Conservation (phyloP, 2,888 invertebrate species). For the Macrophya alboannulata region DNA sequence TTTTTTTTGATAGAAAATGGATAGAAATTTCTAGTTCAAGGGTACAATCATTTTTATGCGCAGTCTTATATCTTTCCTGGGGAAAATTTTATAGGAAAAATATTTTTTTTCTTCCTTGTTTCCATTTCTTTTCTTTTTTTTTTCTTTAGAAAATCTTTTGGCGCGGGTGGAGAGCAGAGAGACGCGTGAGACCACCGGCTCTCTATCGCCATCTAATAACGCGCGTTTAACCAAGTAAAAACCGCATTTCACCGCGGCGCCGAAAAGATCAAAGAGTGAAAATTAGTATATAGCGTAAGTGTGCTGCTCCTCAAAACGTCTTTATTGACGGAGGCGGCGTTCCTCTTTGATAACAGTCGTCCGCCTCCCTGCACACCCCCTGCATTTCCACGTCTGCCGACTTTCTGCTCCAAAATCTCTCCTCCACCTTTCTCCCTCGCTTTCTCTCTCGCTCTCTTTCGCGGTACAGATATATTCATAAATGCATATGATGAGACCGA, state of each 20-base stretch:
- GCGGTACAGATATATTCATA: not conserved
- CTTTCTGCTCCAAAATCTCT: constrained; percentile 45
- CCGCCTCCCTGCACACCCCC: constrained; percentile 48
- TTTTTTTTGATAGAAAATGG: not conserved
- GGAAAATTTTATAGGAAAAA: not conserved
- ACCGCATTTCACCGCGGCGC: constrained; percentile 15
- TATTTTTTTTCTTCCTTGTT: not conserved
- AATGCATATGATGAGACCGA: not conserved
- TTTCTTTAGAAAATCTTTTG: not conserved
- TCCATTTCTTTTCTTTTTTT: not conserved
- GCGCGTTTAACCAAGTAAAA: constrained; percentile 29
- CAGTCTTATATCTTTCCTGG: not conserved
- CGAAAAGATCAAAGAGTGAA: constrained; percentile 51
- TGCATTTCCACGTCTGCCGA: constrained; percentile 40
- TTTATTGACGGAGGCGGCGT: constrained; percentile 55
- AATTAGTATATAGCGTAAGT: constrained; percentile 50
- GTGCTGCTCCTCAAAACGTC: constrained; percentile 54
- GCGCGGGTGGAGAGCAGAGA: not conserved
- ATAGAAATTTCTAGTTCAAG: not conserved
- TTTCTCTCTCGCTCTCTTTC: not conserved
- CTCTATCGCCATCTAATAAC: constrained; percentile 29
- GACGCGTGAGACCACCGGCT: constrained; percentile 36
- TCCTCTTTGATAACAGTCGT: constrained; percentile 50
- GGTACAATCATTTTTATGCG: not conserved
- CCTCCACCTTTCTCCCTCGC: constrained; percentile 49